phyloP scores from a whole-genome alignment of 2,888 invertebrate species.

The Orthonychiurus folsomi region DNA sequence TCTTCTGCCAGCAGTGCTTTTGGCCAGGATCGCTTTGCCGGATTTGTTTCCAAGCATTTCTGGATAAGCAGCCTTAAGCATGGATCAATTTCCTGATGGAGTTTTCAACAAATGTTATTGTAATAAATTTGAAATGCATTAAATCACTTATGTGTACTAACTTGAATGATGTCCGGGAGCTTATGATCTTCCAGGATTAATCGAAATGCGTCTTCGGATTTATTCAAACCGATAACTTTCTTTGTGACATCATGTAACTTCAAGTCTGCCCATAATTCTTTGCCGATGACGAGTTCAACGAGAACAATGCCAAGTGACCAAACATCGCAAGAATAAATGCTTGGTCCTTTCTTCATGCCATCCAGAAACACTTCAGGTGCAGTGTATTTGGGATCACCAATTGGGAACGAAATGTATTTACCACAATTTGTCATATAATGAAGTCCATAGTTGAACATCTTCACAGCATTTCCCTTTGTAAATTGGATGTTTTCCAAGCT shows the following conservation, averaged over 20 bases:
- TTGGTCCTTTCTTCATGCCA: conserved; percentile 46
- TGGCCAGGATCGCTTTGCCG: conserved; percentile 32
- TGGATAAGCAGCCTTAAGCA: conserved; percentile 29
- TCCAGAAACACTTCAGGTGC: conserved; percentile 72
- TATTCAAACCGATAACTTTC: conserved; percentile 60
- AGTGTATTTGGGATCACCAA: conserved; percentile 64
- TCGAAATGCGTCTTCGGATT: conserved; percentile 55
- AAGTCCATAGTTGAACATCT: conserved; percentile 87
- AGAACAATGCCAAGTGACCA: conserved; percentile 92
- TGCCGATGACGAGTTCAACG: conserved; percentile 64
- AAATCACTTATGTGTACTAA: conserved; percentile 41
- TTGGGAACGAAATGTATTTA: conserved; percentile 76
- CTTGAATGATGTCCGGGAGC: conserved; percentile 57
- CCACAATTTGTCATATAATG: conserved; percentile 83
- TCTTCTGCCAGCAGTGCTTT: conserved; percentile 28
- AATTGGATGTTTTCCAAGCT: conserved; percentile 73
- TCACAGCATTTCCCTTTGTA: conserved; percentile 61
- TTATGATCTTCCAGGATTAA: conserved; percentile 72
- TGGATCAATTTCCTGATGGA: conserved; percentile 24
- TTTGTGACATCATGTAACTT: conserved; percentile 66
- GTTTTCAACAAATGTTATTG: conserved; percentile 6
- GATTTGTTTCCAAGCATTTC: conserved; percentile 34
- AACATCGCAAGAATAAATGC: conserved; percentile 55
- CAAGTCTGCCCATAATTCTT: conserved; percentile 60
- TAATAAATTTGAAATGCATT: not conserved